These are phyloP conservation scores for Oncorhynchus clarkii DNA, from an alignment of 2,113 vertebrate genomes.

Conservation along the genomic window DNA sequence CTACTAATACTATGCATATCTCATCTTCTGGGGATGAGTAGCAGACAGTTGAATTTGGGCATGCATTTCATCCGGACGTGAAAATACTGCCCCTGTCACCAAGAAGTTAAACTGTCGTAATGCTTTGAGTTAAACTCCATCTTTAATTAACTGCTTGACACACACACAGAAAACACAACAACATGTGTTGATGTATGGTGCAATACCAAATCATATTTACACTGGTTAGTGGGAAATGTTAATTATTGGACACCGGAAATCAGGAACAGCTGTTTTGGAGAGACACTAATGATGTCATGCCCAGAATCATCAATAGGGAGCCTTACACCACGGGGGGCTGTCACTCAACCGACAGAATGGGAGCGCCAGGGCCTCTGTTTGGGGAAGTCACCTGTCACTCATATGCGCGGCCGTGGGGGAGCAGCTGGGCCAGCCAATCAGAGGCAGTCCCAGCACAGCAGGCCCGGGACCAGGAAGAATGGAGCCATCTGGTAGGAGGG, in stretches of 20 bases:
- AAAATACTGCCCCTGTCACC: too few species aligned
- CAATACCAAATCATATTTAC: slow-evolving; percentile 40
- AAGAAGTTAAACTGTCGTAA: too few species aligned
- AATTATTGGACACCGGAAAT: slow-evolving; percentile 43
- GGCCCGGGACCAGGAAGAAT: slow-evolving; percentile 69
- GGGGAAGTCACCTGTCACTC: slow-evolving; percentile 73
- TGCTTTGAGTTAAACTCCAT: too few species aligned
- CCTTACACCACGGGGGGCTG: slow-evolving; percentile 48
- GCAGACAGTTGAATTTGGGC: too few species aligned
- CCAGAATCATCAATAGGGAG: slow-evolving; percentile 59
- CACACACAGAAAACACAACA: neutral
- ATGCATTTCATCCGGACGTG: too few species aligned
- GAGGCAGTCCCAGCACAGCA: slow-evolving; percentile 68
- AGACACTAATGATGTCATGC: slow-evolving; percentile 70
- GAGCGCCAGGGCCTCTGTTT: slow-evolving; percentile 61
- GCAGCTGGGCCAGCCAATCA: slow-evolving; percentile 68
- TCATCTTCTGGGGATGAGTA: too few species aligned
- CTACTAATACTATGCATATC: too few species aligned
- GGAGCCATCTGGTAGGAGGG: slow-evolving; percentile 71
- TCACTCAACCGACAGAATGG: slow-evolving; percentile 58
- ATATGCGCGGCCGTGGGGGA: slow-evolving; percentile 44
- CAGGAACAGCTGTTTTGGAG: slow-evolving; percentile 61
- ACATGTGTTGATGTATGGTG: slow-evolving; percentile 16
- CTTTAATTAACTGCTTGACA: neutral
- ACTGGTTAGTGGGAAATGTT: slow-evolving; percentile 34